Conservation (phyloP, 2,113 vertebrate species). For the Dicaeum eximium region DNA sequence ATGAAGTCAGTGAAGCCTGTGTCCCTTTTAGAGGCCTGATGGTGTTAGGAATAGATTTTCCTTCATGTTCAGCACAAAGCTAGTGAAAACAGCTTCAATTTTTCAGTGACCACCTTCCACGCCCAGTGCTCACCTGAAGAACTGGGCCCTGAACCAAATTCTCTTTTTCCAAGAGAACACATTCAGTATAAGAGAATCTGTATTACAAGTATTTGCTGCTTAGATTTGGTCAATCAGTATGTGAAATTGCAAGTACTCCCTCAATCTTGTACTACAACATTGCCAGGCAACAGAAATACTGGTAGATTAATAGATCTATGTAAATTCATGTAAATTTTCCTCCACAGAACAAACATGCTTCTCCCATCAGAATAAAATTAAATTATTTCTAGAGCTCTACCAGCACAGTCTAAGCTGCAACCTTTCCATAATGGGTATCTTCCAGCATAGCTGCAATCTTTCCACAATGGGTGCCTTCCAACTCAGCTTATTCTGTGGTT, state of each 20-base stretch:
- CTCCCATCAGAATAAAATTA: background rate
- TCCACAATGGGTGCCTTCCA: background rate
- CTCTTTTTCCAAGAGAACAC: background rate
- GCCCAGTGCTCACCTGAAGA: background rate
- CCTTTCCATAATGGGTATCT: background rate
- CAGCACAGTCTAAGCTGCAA: background rate
- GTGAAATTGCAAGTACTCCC: background rate
- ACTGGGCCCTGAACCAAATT: background rate
- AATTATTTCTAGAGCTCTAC: background rate
- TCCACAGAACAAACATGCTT: background rate
- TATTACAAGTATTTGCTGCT: background rate
- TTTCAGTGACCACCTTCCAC: background rate
- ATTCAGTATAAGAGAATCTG: background rate
- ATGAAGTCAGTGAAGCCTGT: background rate
- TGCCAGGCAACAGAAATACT: background rate
- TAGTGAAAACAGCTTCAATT: background rate
- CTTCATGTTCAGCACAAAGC: background rate
- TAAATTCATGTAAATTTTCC: background rate
- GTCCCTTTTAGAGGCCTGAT: background rate
- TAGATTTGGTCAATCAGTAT: background rate
- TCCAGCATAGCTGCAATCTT: background rate
- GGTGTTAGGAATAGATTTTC: background rate
- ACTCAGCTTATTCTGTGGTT: background rate
- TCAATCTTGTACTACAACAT: background rate
- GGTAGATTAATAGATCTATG: background rate